These are phyloP conservation scores for Cerastoderma edule DNA, from an alignment of 2,888 invertebrate genomes.

Conservation along the genomic window DNA sequence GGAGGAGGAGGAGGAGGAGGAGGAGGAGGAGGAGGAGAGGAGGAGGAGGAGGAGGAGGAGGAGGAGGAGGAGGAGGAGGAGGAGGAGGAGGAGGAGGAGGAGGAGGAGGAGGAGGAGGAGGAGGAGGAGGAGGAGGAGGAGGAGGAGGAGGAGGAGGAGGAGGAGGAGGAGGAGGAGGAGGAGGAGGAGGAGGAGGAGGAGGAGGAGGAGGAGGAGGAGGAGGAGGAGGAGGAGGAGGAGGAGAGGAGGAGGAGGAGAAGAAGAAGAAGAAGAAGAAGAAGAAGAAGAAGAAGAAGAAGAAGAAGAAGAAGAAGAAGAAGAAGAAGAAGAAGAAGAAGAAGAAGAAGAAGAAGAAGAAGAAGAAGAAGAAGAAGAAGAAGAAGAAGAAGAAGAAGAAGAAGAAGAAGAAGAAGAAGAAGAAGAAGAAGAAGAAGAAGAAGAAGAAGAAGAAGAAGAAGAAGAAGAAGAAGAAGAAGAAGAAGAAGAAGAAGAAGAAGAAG, in stretches of 20 bases:
- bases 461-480: not conserved
- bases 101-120: no score
- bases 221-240: not conserved
- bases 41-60: no score
- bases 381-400: not conserved
- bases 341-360: not conserved
- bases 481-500: not conserved
- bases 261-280: not conserved
- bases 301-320: not conserved
- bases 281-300: not conserved
- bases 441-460: not conserved
- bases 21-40: no score
- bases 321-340: not conserved
- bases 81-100: no score
- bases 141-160: no score
- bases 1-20: no score
- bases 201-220: no score
- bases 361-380: not conserved
- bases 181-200: no score
- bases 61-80: no score
- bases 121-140: no score
- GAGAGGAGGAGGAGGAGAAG: not conserved
- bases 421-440: not conserved
- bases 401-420: not conserved
- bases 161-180: no score